phyloP scores from a whole-genome alignment of 2,888 invertebrate species.

The Erebia epiphron region DNA sequence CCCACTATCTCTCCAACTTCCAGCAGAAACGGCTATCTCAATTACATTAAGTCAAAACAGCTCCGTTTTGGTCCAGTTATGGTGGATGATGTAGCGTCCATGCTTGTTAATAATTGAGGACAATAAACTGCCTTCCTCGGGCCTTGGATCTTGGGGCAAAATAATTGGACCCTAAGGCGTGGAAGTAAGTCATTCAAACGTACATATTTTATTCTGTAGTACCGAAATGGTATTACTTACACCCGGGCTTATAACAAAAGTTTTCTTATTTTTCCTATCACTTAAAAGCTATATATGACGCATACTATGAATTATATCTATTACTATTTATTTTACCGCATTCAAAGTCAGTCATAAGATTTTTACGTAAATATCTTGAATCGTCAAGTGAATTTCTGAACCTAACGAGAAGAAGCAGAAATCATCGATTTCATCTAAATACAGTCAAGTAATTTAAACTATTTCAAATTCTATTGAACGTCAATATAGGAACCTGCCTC shows the following conservation, averaged over 20 bases:
- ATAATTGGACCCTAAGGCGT: neutral
- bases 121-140: neutral
- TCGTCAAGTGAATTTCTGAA: too few species aligned
- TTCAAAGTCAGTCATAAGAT: too few species aligned
- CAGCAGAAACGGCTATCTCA: constrained; percentile 25
- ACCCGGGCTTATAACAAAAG: neutral
- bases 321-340: too few species aligned
- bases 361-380: too few species aligned
- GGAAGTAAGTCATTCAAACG: neutral
- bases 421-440: too few species aligned
- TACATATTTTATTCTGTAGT: neutral
- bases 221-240: neutral
- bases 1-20: neutral
- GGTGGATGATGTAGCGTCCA: constrained; percentile 22
- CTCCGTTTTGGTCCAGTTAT: constrained; percentile 29
- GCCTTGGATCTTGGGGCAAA: neutral
- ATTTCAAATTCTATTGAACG: too few species aligned
- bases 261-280: neutral
- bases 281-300: neutral
- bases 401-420: too few species aligned
- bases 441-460: too few species aligned
- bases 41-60: constrained; percentile 32
- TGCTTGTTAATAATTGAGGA: constrained; percentile 3
- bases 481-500: too few species aligned
- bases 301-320: too few species aligned